A percentile compares a stretch with the other conserved stretches of the same genome.
Conservation (phyloP, 2,888 invertebrate species). For the Andricus curvator region DNA sequence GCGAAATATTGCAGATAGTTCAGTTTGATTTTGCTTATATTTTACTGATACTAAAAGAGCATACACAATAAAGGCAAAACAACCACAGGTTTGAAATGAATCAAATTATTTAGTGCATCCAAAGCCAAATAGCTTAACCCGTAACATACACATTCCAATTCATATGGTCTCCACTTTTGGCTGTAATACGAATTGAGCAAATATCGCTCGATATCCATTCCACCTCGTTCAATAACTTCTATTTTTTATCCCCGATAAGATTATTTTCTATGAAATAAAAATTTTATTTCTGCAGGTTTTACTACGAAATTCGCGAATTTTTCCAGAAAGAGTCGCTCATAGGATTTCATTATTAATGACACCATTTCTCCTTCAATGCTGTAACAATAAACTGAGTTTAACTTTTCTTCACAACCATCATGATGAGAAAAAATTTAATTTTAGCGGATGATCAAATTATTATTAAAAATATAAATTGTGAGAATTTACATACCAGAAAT, state of each 20-base stretch:
- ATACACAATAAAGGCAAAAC: background rate
- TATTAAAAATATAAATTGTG: too few relatives aligned
- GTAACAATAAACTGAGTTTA: too few relatives aligned
- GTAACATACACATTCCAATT: background rate
- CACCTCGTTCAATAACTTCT: background rate
- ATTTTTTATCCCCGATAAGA: background rate
- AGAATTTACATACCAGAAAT: too few relatives aligned
- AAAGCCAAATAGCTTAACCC: background rate
- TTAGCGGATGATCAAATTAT: too few relatives aligned
- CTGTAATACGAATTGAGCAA: background rate
- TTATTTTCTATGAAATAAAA: background rate
- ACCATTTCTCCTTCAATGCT: too few relatives aligned
- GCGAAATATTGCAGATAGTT: background rate
- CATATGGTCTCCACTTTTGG: background rate
- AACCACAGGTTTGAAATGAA: background rate
- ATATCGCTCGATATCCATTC: background rate
- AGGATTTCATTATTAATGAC: too few relatives aligned
- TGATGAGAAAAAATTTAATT: too few relatives aligned
- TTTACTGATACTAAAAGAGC: background rate
- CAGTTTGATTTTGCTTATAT: constrained; percentile 25
- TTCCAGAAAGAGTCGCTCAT: too few relatives aligned
- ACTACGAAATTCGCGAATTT: background rate
- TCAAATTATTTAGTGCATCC: background rate
- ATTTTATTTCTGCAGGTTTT: background rate
- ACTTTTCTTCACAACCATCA: too few relatives aligned